Evolutionary conservation across 2,888 invertebrate species (phyloP).

Genomic region (Troglohyphantes excavatus): DNA sequence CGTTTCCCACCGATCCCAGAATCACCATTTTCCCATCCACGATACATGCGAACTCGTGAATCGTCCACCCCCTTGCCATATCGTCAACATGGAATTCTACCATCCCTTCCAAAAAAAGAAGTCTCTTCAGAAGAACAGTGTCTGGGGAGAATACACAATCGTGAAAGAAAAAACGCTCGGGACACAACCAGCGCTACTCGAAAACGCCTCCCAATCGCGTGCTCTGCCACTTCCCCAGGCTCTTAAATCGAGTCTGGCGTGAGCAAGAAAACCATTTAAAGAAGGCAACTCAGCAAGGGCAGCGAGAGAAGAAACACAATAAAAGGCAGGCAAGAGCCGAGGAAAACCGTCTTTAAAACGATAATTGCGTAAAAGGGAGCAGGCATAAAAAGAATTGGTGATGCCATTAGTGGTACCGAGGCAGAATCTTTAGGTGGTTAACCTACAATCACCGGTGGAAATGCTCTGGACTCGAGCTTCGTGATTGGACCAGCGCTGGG

Average conservation of each 20-base stretch:
- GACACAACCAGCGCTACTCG: conserved; percentile 13
- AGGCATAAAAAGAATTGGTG: conserved; percentile 63
- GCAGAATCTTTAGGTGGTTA: conserved; percentile 61
- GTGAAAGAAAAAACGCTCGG: conserved; percentile 31
- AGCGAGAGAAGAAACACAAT: conserved; percentile 25
- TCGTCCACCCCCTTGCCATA: conserved; percentile 2
- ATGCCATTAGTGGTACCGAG: conserved; percentile 63
- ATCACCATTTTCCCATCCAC: conserved; percentile 7
- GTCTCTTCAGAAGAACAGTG: not conserved
- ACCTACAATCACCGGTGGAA: conserved; percentile 68
- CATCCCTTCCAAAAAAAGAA: conserved; percentile 10
- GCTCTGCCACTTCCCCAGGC: conserved; percentile 42
- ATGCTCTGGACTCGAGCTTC: conserved; percentile 58
- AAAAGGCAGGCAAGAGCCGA: conserved; percentile 25
- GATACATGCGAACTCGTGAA: conserved; percentile 28
- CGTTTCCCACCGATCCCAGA: not conserved
- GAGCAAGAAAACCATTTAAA: conserved; percentile 58
- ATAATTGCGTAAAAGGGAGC: conserved; percentile 72
- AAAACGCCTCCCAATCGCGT: conserved; percentile 48
- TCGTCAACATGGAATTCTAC: not conserved
- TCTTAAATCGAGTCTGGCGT: conserved; percentile 52
- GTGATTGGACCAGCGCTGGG: conserved; percentile 23
- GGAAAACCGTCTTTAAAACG: conserved; percentile 61
- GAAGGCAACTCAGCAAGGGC: conserved; percentile 7
- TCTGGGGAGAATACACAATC: conserved; percentile 2